Evolutionary conservation across 2,888 invertebrate genomes (phyloP), one percentile per base, ranked within the genome.

Genomic region (Scaptomyza flava): DNA sequence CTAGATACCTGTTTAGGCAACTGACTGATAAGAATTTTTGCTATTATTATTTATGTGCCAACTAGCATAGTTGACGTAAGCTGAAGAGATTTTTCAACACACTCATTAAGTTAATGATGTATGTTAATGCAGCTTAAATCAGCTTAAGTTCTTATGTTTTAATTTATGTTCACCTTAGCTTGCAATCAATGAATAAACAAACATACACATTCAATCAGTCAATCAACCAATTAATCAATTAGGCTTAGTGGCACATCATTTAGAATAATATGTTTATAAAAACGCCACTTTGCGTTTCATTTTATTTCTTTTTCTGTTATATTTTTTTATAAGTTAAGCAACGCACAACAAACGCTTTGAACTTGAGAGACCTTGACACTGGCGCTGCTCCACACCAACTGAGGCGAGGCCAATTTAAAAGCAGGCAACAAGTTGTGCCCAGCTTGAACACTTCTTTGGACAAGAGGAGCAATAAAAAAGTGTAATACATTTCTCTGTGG

Each of bases 341-440:
- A 53, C 62, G 64, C 42, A 54, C 72, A 72, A 64, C 77, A 68
- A 75, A 68, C 72, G 77, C 60, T 77, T 81, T 89, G 90, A 90
- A 91, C 89, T 90, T 89, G 89, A 91, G 90, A 91, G 92, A 92
- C 92, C 92, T 92, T 92, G 92, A 92, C 92, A 92, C 92, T 92
- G 92, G 91, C 90, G 92, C 91, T 87, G 91, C 89, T 91, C 87
- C 90, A 90, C 90, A 82, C 86, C 89, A 87, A 91, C 91, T 92
- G 90, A 90, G 86, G 73, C 69, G 77, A 74, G 72, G 73, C 59
- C 47, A 41, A 65, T 41, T 34, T 52, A 52, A 41, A 51, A 54
- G 47, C 62, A 48, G 68, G 54, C 64, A 82, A 84, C 86, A 83
- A 89, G 80, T 87, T 83, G 88, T 73, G 77, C 77, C 70, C 74